These are phyloP conservation scores for Chiroxiphia lanceolata DNA, from an alignment of 2,797 vertebrate genomes.

Conservation along the genomic window DNA sequence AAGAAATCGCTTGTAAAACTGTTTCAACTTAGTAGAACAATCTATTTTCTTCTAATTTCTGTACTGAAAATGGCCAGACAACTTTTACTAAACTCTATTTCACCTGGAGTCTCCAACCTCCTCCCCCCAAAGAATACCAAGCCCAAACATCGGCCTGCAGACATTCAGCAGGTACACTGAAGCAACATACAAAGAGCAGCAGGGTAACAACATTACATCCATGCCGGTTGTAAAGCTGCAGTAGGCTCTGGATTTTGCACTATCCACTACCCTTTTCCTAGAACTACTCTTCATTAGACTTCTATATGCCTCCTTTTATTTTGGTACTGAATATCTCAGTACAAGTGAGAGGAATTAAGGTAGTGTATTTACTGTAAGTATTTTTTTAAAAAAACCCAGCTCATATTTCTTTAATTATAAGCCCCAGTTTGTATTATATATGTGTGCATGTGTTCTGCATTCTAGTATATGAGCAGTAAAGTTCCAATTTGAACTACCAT, in stretches of 20 bases:
- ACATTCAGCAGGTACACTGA: not conserved
- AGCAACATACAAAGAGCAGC: not conserved
- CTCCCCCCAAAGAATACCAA: not conserved
- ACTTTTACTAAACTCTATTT: not conserved
- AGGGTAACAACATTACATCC: not conserved
- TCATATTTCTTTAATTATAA: not conserved
- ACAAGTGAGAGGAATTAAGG: not conserved
- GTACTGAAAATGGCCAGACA: not conserved
- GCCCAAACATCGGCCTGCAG: not conserved
- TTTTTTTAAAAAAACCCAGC: not conserved
- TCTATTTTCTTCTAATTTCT: not conserved
- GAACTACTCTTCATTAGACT: not conserved
- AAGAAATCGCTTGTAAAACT: not conserved
- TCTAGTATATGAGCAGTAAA: not conserved
- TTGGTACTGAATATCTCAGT: not conserved
- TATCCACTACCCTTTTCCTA: not conserved
- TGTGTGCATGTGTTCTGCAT: not conserved
- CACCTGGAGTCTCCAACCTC: not conserved
- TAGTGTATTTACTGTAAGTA: not conserved
- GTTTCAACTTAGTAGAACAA: not conserved
- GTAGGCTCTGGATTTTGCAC: not conserved
- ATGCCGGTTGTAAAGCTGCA: not conserved
- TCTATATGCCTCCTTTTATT: not conserved
- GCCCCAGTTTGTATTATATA: not conserved
- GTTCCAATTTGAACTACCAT: not conserved